phyloP scores from a whole-genome alignment of 2,113 vertebrate genomes.

The Actenoides lindsayi region DNA sequence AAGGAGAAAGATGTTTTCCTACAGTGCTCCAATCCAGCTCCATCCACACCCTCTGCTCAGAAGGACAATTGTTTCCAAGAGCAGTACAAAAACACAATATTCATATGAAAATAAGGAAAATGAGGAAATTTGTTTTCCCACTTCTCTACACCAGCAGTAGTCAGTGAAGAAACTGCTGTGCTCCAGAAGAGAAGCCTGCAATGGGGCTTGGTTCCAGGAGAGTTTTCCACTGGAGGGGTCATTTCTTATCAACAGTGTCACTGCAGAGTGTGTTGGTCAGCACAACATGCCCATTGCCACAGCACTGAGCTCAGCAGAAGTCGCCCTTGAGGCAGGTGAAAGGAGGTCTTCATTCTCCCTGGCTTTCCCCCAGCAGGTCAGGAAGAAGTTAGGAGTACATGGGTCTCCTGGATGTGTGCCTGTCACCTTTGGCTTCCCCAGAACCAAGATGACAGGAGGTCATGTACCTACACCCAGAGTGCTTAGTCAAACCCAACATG shows the following conservation, averaged over 20 bases:
- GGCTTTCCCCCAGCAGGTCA: neutral
- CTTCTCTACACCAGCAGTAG: neutral
- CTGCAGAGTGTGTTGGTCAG: neutral
- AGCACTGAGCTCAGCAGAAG: neutral
- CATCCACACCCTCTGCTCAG: conserved; percentile 6
- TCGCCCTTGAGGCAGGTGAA: neutral
- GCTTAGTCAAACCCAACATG: rapidly evolving
- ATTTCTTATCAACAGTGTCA: neutral
- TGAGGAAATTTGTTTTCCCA: neutral
- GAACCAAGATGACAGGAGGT: neutral
- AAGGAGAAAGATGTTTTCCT: conserved; percentile 38
- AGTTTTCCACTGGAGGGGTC: neutral
- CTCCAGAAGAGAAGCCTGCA: neutral
- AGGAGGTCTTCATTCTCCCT: neutral
- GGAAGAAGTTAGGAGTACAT: neutral
- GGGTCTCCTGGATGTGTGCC: neutral
- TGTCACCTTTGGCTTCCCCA: neutral
- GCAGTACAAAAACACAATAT: neutral
- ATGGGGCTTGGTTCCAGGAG: neutral
- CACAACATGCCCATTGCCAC: neutral
- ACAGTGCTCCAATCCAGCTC: neutral
- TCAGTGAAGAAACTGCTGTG: neutral
- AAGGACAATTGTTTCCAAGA: neutral
- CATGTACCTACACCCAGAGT: neutral
- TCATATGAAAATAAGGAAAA: neutral